Evolutionary conservation across 2,113 vertebrate genomes (phyloP).

Genomic region (Nothobranchius kuhntae): DNA sequence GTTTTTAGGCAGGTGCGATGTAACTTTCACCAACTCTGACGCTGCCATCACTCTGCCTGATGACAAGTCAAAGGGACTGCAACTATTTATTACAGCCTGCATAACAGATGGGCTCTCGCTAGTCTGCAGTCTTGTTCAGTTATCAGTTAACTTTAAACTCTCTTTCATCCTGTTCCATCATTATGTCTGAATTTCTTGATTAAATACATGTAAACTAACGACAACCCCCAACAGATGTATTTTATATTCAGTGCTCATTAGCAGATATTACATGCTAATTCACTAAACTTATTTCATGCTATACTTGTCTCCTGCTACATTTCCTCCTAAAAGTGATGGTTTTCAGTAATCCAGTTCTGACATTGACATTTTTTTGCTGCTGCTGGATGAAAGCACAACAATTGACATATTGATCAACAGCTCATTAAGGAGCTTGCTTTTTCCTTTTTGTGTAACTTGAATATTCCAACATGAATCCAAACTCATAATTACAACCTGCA

Average conservation of each 20-base stretch:
- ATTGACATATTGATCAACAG: too few species aligned
- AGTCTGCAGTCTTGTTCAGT: constrained; percentile 16
- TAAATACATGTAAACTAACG: not conserved
- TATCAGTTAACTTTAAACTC: not conserved
- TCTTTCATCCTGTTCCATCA: constrained; percentile 6
- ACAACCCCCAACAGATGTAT: not conserved
- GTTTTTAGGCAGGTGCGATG: constrained; percentile 21
- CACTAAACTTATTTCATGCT: not conserved
- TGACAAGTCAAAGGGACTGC: constrained; percentile 34
- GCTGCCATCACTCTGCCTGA: constrained; percentile 13
- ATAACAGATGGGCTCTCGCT: constrained; percentile 7
- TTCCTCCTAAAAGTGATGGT: too few species aligned
- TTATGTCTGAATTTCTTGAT: not conserved
- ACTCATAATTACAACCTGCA: too few species aligned
- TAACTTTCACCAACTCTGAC: constrained; percentile 20
- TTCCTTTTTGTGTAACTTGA: too few species aligned
- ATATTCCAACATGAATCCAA: too few species aligned
- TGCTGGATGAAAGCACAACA: too few species aligned
- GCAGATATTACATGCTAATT: not conserved
- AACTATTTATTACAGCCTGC: not conserved
- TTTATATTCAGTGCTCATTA: not conserved
- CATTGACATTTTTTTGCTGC: too few species aligned
- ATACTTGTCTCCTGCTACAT: not conserved
- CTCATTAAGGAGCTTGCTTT: too few species aligned
- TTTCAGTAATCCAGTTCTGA: not conserved